phyloP scores from a whole-genome alignment of 2,113 vertebrate genomes.

The Xiphorhynchus elegans region DNA sequence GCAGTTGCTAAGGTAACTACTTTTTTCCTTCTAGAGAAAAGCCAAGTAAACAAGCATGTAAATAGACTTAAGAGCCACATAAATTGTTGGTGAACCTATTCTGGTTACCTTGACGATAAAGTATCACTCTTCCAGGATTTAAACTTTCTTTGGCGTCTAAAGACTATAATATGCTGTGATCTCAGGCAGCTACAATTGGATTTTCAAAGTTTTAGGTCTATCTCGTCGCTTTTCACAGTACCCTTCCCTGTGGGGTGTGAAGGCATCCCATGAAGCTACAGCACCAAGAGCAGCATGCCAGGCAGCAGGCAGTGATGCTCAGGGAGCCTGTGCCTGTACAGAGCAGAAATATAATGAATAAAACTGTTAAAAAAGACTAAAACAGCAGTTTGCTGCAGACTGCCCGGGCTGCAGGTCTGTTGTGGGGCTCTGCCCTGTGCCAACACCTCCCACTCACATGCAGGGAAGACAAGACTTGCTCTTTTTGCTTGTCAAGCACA shows the following conservation, averaged over 20 bases:
- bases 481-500: neutral
- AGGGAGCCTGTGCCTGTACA: neutral
- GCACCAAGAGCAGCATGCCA: neutral
- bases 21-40: conserved; percentile 69
- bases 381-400: neutral
- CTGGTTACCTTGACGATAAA: conserved; percentile 77
- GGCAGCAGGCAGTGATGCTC: neutral
- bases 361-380: too few relatives aligned
- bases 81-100: conserved; percentile 76
- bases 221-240: neutral
- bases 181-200: neutral
- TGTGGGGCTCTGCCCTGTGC: neutral
- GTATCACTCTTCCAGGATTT: conserved; percentile 55
- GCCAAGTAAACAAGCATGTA: conserved; percentile 80
- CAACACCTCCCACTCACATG: fast-evolving
- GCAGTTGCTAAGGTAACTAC: conserved; percentile 79
- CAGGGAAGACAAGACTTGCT: neutral
- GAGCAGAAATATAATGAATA: too few relatives aligned
- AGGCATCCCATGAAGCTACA: neutral
- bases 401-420: neutral
- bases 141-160: conserved; percentile 51
- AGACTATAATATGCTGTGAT: neutral
- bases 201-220: neutral
- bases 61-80: conserved; percentile 74
- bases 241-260: neutral